Evolutionary conservation across 2,113 vertebrate species (phyloP).

Genomic region (Hemicordylus capensis): DNA sequence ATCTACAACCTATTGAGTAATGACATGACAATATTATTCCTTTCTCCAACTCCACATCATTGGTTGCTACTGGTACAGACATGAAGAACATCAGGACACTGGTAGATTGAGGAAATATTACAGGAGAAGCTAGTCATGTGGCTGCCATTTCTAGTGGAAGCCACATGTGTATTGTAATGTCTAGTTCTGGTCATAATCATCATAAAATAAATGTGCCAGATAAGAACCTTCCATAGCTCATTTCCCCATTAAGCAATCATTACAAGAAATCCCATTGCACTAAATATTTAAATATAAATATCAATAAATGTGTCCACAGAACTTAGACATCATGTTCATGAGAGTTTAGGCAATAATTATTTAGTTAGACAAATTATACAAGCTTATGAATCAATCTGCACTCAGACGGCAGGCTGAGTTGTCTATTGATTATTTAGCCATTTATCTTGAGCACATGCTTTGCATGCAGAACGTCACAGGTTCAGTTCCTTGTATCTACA

Average conservation of each 20-base stretch:
- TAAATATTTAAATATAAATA: constrained; percentile 23
- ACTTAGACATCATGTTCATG: constrained; percentile 32
- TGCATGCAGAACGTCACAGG: background rate
- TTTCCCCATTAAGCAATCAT: constrained; percentile 3
- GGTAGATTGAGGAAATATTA: background rate
- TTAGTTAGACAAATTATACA: constrained; percentile 31
- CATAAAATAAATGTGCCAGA: background rate
- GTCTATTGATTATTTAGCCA: constrained; percentile 26
- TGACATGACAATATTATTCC: background rate
- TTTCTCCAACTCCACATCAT: too few species aligned
- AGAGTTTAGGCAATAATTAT: constrained; percentile 35
- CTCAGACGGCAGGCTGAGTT: constrained; percentile 6
- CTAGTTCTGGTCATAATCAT: background rate
- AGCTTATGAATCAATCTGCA: constrained; percentile 32
- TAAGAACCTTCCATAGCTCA: background rate
- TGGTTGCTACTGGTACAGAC: background rate
- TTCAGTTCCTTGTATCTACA: too few species aligned
- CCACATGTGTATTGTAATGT: background rate
- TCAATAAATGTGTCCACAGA: constrained; percentile 25
- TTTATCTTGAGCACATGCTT: background rate
- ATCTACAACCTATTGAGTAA: too few species aligned
- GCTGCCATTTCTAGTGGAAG: background rate
- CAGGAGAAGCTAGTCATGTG: background rate
- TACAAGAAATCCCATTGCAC: constrained; percentile 6
- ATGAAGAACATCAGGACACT: background rate